Evolutionary conservation across 2,888 invertebrate genomes (phyloP).

Genomic region (Oxystoma pomonae): DNA sequence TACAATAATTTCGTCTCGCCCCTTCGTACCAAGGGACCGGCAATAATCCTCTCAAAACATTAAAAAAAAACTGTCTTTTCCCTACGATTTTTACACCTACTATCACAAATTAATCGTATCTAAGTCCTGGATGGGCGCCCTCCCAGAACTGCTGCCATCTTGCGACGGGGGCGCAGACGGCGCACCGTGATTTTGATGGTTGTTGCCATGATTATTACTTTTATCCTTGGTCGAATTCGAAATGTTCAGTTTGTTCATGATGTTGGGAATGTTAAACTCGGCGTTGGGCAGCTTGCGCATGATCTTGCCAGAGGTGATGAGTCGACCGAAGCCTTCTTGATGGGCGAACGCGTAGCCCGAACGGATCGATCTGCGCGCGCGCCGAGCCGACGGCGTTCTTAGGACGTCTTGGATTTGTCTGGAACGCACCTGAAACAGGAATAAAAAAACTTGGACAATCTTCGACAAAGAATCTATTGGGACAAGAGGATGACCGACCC

Average conservation of each 20-base stretch:
- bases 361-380: slow-evolving; percentile 86
- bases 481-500: too few species aligned
- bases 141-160: slow-evolving; percentile 36
- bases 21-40: too few species aligned
- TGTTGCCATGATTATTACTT: slow-evolving; percentile 32
- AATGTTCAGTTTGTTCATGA: slow-evolving; percentile 50
- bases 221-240: slow-evolving; percentile 25
- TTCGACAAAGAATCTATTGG: too few species aligned
- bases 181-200: slow-evolving; percentile 18
- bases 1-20: too few species aligned
- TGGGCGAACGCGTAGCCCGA: slow-evolving; percentile 99
- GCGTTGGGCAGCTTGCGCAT: slow-evolving; percentile 81
- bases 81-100: too few species aligned
- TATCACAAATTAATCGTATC: slow-evolving; percentile 65
- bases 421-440: slow-evolving; percentile 52
- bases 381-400: slow-evolving; percentile 81
- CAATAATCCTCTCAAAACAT: too few species aligned
- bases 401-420: slow-evolving; percentile 73
- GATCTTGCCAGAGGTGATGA: slow-evolving; percentile 96
- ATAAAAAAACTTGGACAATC: neutral
- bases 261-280: slow-evolving; percentile 67
- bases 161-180: slow-evolving; percentile 40
- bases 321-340: slow-evolving; percentile 93
- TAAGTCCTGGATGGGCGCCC: slow-evolving; percentile 69
- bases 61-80: too few species aligned